Evolutionary conservation across 30 jellyfish, hydroid and myxozoan species (phyloP).

Genomic region (Rhopilema esculentum): DNA sequence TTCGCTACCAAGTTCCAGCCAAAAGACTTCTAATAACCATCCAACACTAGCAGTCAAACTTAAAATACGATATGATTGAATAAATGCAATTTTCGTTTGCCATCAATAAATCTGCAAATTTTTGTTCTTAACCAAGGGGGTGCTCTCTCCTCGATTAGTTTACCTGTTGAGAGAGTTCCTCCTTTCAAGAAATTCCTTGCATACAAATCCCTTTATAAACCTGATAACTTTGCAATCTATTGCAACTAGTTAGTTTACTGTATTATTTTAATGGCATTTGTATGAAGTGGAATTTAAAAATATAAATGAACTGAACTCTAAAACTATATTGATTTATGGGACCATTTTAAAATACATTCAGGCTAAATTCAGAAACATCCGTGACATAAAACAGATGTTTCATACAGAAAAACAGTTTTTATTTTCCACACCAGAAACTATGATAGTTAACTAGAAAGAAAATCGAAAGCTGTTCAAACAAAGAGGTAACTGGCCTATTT

Average conservation of each 20-base stretch:
- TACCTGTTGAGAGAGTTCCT: too few relatives aligned
- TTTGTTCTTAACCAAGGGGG: background rate
- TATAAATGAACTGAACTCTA: background rate
- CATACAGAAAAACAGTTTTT: too few relatives aligned
- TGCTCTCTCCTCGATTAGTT: conserved; percentile 11
- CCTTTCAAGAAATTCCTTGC: too few relatives aligned
- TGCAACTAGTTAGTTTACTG: background rate
- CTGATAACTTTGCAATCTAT: background rate
- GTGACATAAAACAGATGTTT: too few relatives aligned
- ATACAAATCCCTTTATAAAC: too few relatives aligned
- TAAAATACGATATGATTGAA: background rate
- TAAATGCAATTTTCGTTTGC: background rate
- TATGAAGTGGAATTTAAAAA: background rate
- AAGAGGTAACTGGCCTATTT: too few relatives aligned
- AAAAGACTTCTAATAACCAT: background rate
- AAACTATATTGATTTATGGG: too few relatives aligned
- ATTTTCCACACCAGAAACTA: too few relatives aligned
- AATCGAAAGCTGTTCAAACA: too few relatives aligned
- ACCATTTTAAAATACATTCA: too few relatives aligned
- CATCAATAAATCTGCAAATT: background rate
- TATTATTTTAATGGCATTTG: background rate
- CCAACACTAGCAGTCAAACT: background rate
- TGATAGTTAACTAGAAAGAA: too few relatives aligned
- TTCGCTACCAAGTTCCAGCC: background rate
- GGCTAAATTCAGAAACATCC: too few relatives aligned